These are phyloP conservation scores for Diarsia dahlii DNA, from an alignment of 2,888 invertebrate genomes.

Conservation along the genomic window DNA sequence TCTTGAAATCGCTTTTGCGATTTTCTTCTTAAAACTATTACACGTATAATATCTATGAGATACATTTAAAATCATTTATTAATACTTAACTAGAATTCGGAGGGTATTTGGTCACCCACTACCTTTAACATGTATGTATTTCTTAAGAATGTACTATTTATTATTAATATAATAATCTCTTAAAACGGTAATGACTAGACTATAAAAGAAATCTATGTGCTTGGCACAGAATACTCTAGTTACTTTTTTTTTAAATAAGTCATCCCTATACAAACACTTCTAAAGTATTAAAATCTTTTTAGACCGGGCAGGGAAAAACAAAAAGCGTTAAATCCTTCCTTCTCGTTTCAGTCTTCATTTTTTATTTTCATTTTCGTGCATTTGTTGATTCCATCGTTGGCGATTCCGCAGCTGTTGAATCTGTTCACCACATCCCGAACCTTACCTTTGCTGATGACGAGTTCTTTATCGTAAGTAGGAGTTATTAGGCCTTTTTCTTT, in stretches of 20 bases:
- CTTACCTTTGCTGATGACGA: constrained; percentile 87
- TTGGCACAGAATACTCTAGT: constrained; percentile 75
- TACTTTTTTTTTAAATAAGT: constrained; percentile 62
- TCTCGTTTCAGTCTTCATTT: constrained; percentile 76
- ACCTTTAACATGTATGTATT: constrained; percentile 62
- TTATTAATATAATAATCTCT: constrained; percentile 58
- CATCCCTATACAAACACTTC: constrained; percentile 61
- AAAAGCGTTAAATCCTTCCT: constrained; percentile 44
- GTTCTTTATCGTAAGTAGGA: constrained; percentile 86
- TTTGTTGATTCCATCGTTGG: constrained; percentile 67
- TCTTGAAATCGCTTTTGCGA: constrained; percentile 79
- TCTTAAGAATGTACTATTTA: constrained; percentile 53
- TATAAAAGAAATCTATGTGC: constrained; percentile 72
- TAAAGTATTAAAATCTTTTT: constrained; percentile 69
- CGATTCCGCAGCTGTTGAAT: constrained; percentile 82
- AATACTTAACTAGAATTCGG: constrained; percentile 82
- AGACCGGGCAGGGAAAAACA: constrained; percentile 71
- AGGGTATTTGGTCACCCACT: constrained; percentile 81
- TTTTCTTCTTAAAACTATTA: constrained; percentile 55
- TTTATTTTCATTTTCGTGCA: constrained; percentile 74
- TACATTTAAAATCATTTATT: constrained; percentile 71
- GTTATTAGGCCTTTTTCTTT: constrained; percentile 81
- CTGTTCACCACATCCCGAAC: constrained; percentile 88
- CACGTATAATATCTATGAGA: constrained; percentile 59
- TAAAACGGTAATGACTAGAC: constrained; percentile 72